Percentiles rank a stretch among this genome's conserved stretches.
Conservation (phyloP, 2,888 invertebrate species). For the Seira sanloemensis region DNA sequence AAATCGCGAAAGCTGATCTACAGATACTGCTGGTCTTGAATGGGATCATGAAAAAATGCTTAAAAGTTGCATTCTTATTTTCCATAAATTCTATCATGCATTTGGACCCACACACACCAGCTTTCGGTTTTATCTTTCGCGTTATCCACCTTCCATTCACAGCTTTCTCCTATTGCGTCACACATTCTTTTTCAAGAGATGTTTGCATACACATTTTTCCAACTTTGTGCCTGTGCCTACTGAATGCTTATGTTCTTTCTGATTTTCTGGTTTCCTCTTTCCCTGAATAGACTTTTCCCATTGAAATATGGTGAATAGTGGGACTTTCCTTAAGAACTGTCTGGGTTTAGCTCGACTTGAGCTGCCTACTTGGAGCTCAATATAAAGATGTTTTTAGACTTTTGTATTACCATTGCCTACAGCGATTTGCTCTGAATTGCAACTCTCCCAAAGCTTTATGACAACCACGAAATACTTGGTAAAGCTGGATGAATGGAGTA, state of each 20-base stretch:
- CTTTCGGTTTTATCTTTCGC: too few relatives aligned
- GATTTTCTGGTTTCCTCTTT: not conserved
- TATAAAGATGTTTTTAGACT: slow-evolving; percentile 18
- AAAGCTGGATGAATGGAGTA: not conserved
- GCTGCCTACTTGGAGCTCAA: not conserved
- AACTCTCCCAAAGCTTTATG: slow-evolving; percentile 15
- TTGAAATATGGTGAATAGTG: not conserved
- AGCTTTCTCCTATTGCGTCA: not conserved
- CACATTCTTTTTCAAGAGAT: too few relatives aligned
- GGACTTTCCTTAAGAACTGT: not conserved
- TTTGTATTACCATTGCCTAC: slow-evolving; percentile 31
- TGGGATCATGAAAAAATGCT: not conserved
- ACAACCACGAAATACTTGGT: not conserved
- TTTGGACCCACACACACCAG: too few relatives aligned
- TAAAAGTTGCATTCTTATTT: not conserved
- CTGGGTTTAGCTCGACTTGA: not conserved
- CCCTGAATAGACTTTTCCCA: slow-evolving; percentile 1
- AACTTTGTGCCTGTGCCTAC: too few relatives aligned
- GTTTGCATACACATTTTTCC: too few relatives aligned
- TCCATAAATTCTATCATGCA: too few relatives aligned
- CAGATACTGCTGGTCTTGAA: not conserved
- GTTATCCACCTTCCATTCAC: not conserved
- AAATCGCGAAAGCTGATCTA: slow-evolving; percentile 26
- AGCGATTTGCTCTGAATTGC: slow-evolving; percentile 35
- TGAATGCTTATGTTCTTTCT: not conserved